Conservation (phyloP, 2,888 invertebrate genomes). For the Cataglyphis albicans region DNA sequence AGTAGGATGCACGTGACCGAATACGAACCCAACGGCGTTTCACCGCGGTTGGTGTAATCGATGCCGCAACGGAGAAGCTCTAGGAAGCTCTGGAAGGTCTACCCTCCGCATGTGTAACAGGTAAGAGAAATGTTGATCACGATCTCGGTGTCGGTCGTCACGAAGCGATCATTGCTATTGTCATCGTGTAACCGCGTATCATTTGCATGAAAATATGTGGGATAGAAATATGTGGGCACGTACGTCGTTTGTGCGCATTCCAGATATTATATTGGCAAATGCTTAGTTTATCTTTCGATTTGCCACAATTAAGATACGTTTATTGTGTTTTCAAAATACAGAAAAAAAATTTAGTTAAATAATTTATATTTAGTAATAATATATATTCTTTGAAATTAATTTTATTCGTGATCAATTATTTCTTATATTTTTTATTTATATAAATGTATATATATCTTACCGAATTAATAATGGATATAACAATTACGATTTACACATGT, state of each 20-base stretch:
- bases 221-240: conserved; percentile 3
- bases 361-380: not conserved
- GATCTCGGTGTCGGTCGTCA: conserved; percentile 7
- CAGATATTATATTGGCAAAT: conserved; percentile 10
- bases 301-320: not conserved
- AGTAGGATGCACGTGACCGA: conserved; percentile 67
- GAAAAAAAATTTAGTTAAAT: not conserved
- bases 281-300: not conserved
- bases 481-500: not conserved
- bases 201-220: conserved; percentile 57
- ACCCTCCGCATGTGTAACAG: conserved; percentile 6
- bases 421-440: not conserved
- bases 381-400: not conserved
- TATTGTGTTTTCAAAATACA: not conserved
- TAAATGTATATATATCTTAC: not conserved
- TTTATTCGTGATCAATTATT: not conserved
- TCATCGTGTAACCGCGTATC: conserved; percentile 44
- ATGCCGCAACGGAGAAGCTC: conserved; percentile 32
- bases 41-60: conserved; percentile 55
- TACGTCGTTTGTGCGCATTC: conserved; percentile 16
- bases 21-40: conserved; percentile 62
- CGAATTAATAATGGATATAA: not conserved
- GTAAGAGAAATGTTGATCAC: conserved; percentile 45
- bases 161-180: conserved; percentile 4
- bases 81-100: conserved; percentile 36